These are phyloP conservation scores for Lissocephala sabroskyi DNA, from an alignment of 2,888 invertebrate species.

Conservation along the genomic window DNA sequence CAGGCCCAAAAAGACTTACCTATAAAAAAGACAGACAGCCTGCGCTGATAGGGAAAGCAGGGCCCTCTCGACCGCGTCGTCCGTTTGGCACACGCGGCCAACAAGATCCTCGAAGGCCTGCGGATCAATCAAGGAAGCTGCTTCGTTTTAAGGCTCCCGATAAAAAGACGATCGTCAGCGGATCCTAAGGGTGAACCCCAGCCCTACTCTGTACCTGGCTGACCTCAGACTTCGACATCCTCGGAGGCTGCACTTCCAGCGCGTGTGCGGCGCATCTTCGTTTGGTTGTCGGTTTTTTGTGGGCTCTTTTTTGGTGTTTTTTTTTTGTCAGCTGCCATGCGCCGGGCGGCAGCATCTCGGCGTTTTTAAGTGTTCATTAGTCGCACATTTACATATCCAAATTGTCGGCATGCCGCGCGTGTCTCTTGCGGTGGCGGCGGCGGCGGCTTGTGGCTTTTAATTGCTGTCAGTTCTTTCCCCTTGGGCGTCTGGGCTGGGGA, in stretches of 20 bases:
- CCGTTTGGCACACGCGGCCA: conserved; percentile 36
- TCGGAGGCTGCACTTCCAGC: conserved; percentile 43
- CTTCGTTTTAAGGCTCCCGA: conserved; percentile 21
- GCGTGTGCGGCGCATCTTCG: conserved; percentile 15
- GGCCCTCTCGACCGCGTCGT: conserved; percentile 11
- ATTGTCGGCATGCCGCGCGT: conserved; percentile 47
- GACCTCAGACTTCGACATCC: too few species aligned
- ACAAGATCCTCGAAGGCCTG: neutral
- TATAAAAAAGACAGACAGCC: conserved; percentile 40
- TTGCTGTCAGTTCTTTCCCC: conserved; percentile 40
- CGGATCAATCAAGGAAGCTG: conserved; percentile 31
- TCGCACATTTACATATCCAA: conserved; percentile 69
- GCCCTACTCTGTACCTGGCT: conserved; percentile 47
- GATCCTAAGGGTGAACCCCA: too few species aligned
- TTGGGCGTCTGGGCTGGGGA: neutral
- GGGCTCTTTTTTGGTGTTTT: conserved; percentile 7
- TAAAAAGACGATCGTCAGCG: too few species aligned
- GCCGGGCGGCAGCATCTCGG: neutral
- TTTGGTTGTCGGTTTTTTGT: conserved; percentile 12
- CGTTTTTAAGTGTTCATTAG: conserved; percentile 66
- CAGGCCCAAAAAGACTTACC: conserved; percentile 55
- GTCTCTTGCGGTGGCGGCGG: neutral
- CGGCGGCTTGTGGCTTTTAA: conserved; percentile 51
- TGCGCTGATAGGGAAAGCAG: conserved; percentile 39
- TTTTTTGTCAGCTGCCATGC: conserved; percentile 6